A percentile compares a stretch with the other conserved stretches of the same genome.
Conservation (phyloP, 2,113 vertebrate species). For the Salvator merianae region DNA sequence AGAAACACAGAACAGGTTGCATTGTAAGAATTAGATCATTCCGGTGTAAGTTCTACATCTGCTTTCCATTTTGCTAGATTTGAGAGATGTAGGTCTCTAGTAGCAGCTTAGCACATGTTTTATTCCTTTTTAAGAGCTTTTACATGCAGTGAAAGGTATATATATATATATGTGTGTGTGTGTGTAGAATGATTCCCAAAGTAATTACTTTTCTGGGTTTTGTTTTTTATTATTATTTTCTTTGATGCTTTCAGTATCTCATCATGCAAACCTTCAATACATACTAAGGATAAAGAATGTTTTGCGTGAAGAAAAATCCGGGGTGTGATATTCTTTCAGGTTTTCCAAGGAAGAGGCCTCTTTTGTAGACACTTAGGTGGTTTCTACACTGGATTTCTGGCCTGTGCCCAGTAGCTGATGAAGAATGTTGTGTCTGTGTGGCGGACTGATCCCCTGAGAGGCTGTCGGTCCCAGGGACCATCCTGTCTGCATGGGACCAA, state of each 20-base stretch:
- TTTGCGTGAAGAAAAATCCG: not conserved
- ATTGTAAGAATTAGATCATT: conserved; percentile 3
- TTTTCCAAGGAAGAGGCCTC: not conserved
- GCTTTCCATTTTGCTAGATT: not conserved
- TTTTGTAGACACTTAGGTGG: no score
- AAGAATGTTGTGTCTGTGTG: no score
- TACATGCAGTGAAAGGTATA: not conserved
- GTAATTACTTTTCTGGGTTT: no score
- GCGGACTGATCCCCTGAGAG: no score
- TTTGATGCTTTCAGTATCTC: not conserved
- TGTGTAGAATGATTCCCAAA: no score
- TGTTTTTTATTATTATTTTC: not conserved
- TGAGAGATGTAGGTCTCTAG: fast-evolving
- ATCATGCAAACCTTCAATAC: not conserved
- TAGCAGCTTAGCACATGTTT: not conserved
- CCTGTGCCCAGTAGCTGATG: no score
- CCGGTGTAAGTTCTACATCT: not conserved
- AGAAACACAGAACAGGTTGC: conserved; percentile 15
- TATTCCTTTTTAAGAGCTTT: not conserved
- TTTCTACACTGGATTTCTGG: not conserved
- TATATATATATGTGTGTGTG: no score
- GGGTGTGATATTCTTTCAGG: no score
- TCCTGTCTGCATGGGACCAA: no score
- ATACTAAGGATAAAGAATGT: not conserved
- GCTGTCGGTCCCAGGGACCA: no score